Conservation (phyloP, 2,888 invertebrate species). For the Amaurobius ferox region DNA sequence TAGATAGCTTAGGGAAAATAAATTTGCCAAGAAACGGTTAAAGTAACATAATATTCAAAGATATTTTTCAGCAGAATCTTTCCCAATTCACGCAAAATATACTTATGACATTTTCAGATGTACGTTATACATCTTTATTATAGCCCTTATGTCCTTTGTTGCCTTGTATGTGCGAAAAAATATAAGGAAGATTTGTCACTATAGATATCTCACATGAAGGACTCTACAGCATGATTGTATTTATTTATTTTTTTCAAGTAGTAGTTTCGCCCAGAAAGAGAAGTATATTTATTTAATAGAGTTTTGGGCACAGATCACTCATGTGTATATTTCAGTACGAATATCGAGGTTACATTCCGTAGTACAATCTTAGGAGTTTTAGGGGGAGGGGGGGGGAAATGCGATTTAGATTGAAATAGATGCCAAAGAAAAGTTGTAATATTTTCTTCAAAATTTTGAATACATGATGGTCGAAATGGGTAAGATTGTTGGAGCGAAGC, state of each 20-base stretch:
- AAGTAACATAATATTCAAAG: constrained; percentile 25
- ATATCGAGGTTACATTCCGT: neutral
- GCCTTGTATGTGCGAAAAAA: constrained; percentile 24
- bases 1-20: no score
- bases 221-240: neutral
- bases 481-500: no score
- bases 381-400: no score
- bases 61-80: constrained; percentile 24
- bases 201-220: constrained; percentile 39
- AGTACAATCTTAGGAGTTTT: neutral
- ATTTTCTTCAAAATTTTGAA: no score
- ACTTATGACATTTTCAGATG: constrained; percentile 30
- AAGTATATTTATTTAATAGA: neutral
- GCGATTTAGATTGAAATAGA: no score
- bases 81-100: constrained; percentile 43
- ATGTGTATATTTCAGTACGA: constrained; percentile 23
- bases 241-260: constrained; percentile 8
- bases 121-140: constrained; percentile 17
- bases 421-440: no score
- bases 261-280: neutral
- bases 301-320: constrained; percentile 27
- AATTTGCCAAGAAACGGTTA: no score
- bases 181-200: constrained; percentile 50
- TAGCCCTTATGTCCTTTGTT: constrained; percentile 35
- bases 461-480: no score